Evolutionary conservation across 2,797 vertebrate species (phyloP), one percentile per base, ranked within the genome.

Genomic region (Austrolebias charrua): DNA sequence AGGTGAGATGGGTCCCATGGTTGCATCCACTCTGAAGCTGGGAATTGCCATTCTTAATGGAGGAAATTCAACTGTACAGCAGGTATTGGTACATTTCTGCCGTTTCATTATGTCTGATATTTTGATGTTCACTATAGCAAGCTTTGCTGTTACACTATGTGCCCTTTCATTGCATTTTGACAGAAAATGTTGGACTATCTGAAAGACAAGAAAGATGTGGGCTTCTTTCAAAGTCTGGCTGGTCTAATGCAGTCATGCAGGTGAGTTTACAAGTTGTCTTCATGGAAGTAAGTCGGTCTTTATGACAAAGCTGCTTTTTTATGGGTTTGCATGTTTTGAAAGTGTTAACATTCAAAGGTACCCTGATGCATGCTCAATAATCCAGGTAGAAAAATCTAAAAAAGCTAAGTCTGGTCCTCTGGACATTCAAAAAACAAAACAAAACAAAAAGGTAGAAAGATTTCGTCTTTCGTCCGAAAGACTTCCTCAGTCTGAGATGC

Each of bases 131-230:
- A 38, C 9, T 44, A 48, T 1, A 65, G 20, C 3, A 33, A 4
- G 0, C n/a, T 42, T 0, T 65, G 1, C 13, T 3, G 16, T 20
- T 19, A 6, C 14, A 24, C 14, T 10, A n/a, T n/a, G 16, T 45
- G 19, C 15, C 4, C 35, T 63, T 73, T 15, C 78, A 76, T 79
- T 0, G 83, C 71, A 33, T 33, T 86, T n/a, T 79, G 75, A 52
- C 80, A 98, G 96, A 98, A 98, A 95, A 98, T 98, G 96, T 92
- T 98, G 72, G 95, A 96, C 84, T 98, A 97, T 78, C 92, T 97
- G 75, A 98, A 96, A 84, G 95, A 98, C 71, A 98, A 98, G 76
- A 97, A 97, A 76, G 96, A 98, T 4, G 96, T 98, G 43, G 96
- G 96, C 2, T 98, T 98, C 75, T 98, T 98, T 74, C 96, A 98